Evolutionary conservation across 2,113 vertebrate genomes (phyloP).

Genomic region (Atractosteus spatula): DNA sequence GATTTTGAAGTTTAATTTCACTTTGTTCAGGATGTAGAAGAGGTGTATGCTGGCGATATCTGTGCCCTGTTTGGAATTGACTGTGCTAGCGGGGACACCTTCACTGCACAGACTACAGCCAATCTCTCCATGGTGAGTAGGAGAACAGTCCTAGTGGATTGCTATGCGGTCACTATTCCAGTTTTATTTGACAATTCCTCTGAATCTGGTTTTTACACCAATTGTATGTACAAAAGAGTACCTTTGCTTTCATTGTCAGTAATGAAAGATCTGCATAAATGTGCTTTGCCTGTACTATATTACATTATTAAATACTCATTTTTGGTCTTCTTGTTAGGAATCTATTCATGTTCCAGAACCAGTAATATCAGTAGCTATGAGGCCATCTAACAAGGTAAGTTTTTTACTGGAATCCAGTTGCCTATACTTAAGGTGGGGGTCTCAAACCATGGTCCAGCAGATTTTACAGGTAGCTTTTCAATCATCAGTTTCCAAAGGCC

Average conservation of each 20-base stretch:
- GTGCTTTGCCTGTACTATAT: neutral
- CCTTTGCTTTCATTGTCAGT: neutral
- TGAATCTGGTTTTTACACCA: too few relatives aligned
- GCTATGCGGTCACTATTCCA: too few relatives aligned
- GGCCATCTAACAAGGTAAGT: constrained; percentile 84
- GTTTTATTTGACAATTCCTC: too few relatives aligned
- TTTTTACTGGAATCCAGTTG: neutral
- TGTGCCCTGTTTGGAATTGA: constrained; percentile 94
- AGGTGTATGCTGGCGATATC: constrained; percentile 89
- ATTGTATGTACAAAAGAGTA: too few relatives aligned
- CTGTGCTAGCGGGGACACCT: constrained; percentile 95
- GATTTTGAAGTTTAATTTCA: neutral
- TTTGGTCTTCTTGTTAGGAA: constrained; percentile 66
- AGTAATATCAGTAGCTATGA: constrained; percentile 90
- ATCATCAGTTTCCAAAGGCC: too few relatives aligned
- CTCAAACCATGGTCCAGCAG: too few relatives aligned
- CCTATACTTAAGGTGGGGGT: too few relatives aligned
- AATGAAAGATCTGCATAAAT: neutral
- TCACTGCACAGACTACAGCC: constrained; percentile 71
- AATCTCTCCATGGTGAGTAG: constrained; percentile 85
- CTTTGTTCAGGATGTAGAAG: constrained; percentile 79
- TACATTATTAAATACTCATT: neutral
- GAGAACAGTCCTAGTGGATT: neutral
- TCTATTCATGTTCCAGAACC: constrained; percentile 93
- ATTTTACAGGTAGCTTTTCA: too few relatives aligned